Base-by-base conservation (phyloP, 1,140 invertebrate species). In the Arion vulgaris region DNA sequence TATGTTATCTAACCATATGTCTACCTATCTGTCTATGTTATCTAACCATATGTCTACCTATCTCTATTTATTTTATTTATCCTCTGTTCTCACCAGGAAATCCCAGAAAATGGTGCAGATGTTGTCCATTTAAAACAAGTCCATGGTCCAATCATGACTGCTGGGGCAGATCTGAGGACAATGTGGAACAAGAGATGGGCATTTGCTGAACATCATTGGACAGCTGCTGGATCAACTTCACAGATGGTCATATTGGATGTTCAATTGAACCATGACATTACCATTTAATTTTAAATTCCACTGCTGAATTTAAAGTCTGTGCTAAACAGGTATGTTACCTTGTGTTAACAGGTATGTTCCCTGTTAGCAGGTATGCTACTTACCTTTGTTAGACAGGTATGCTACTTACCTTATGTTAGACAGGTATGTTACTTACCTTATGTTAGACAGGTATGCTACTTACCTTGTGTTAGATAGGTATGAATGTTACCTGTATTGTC, bases 21-120 rank as follows among this genome's bases (percentile, higher is more conserved):
- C 41, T 7, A 45, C 5, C 41, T 45, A 15, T 45, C 41, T 45
- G 41, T 45, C 41, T 45, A 45, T 45, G 15, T 15, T 45, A 45
- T 45, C 41, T 7, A 45, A 45, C 41, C 15, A 15, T 45, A 5
- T 45, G 41, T 45, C 41, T 45, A 15, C 15, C 41, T 45, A 45
- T 45, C 5, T 45, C 41, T 45, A 15, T 45, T 45, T 45, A 5
- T 7, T 7, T 45, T 45, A 7, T 15, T 45, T 5, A 45, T 45
- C 2, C 19, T n/a, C 53, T 19, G 9, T 57, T 4, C 19, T 23
- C 26, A 2, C 2, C 4, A 98, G 95, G 97, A 98, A 88, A 96
- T 98, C 68, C 96, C 97, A 0, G 97, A 98, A 92, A 98, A 98
- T 87, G 97, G 96, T 0, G 96, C 96, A 0, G 97, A 98, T 89